Evolutionary conservation across 1,140 invertebrate genomes (phyloP).

Genomic region (Agrypnia vestita): DNA sequence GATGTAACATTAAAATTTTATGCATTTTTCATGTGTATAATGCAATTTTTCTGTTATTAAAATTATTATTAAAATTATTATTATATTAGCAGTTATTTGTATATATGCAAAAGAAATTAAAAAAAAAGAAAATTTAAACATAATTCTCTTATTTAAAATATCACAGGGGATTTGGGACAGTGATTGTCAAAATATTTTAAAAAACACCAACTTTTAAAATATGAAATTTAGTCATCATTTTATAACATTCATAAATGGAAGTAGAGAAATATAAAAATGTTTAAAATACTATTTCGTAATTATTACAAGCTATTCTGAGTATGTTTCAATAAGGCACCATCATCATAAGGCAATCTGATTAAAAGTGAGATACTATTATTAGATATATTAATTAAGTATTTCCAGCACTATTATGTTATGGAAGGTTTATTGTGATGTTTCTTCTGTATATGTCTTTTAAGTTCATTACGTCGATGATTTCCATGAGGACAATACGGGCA

Average conservation of each 20-base stretch:
- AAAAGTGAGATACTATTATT: background rate
- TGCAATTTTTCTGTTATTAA: background rate
- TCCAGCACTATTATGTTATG: background rate
- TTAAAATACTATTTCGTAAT: background rate
- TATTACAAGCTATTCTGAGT: background rate
- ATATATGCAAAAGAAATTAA: too few relatives aligned
- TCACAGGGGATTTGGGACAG: constrained; percentile 17
- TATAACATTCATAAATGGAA: background rate
- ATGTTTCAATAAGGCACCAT: constrained; percentile 5
- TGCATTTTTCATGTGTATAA: background rate
- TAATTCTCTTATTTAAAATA: background rate
- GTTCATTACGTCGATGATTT: constrained; percentile 73
- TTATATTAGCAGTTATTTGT: background rate
- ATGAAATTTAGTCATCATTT: background rate
- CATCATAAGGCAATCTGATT: constrained; percentile 10
- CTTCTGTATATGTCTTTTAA: constrained; percentile 74
- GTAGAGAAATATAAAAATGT: background rate
- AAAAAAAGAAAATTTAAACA: background rate
- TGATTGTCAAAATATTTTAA: background rate
- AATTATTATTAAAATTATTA: background rate
- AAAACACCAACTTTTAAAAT: constrained; percentile 19
- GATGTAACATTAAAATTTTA: constrained; percentile 1
- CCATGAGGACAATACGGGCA: constrained; percentile 76
- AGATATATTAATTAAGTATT: background rate
- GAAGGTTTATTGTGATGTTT: constrained; percentile 66